Base-by-base conservation (phyloP, 2,888 invertebrate genomes). In the Spatulosminthurus flaviceps region DNA sequence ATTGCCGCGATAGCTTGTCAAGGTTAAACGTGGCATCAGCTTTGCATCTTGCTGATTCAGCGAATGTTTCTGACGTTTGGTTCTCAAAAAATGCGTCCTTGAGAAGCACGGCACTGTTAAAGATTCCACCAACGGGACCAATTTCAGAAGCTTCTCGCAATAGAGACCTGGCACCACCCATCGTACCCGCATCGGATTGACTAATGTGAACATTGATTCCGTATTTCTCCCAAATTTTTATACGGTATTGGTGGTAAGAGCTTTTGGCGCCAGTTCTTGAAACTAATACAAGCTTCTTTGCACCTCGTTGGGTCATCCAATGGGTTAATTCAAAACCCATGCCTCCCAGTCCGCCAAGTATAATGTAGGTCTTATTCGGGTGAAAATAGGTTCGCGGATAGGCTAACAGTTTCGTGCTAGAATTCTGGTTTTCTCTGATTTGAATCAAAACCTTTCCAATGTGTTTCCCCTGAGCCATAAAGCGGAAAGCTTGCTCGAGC, bases 91-190 rank as follows among this genome's bases (percentile, higher is more conserved):
- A 90, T 11, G 93, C 94, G 88, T 98, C 97, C 41, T 92, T 90
- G 81, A 97, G 89, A n/a, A 79, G 97, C 87, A 93, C 96, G 28
- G 98, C 98, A 85, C 98, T 90, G 89, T 98, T 97, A 90, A 97
- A 98, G 80, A 98, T 92, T 84, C 93, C 96, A 81, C 94, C 96
- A 80, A 96, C 91, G 70, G 93, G 90, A 13, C 92, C 94, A 79
- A 92, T 86, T 85, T 89, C 88, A 19, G 94, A 92, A 86, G 91
- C 90, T 86, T 91, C 90, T 73, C 89, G 88, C 0, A 97, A 86
- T 2, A 84, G 77, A n/a, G 80, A 74, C 77, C 90, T 90, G 80
- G 95, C 94, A 0, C 95, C 95, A 5, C 90, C 87, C 70, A 89
- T 88, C 0, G 92, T 92, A 0, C 92, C 91, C 11, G 93, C 91